A percentile compares a stretch with the other conserved stretches of the same genome.
phyloP scores from a whole-genome alignment of 2,888 invertebrate genomes.

The Leistus spinibarbis region DNA sequence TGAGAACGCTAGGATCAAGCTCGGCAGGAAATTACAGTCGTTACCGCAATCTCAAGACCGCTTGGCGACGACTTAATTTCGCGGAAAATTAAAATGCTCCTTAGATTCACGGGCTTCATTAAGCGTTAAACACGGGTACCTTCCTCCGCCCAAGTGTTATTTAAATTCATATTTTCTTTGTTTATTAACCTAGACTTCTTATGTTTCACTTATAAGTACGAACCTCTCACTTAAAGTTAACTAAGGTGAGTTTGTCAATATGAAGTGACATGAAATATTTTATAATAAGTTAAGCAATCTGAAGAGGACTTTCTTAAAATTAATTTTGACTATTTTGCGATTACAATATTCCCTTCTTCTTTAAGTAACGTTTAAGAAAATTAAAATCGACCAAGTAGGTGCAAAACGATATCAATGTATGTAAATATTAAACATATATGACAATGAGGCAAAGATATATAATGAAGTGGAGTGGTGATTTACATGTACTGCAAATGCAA shows the following conservation, averaged over 20 bases:
- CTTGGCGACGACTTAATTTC: slow-evolving; percentile 34
- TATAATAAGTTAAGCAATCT: too few relatives aligned
- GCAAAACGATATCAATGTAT: not conserved
- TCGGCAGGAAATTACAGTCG: slow-evolving; percentile 38
- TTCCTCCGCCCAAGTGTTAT: slow-evolving; percentile 12
- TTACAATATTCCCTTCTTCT: too few relatives aligned
- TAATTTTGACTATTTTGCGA: too few relatives aligned
- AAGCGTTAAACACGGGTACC: slow-evolving; percentile 32
- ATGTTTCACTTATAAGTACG: not conserved
- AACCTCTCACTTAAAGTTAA: too few relatives aligned
- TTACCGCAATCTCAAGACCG: slow-evolving; percentile 38
- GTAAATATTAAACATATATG: not conserved
- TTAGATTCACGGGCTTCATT: slow-evolving; percentile 37
- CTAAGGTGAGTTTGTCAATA: too few relatives aligned
- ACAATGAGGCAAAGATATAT: not conserved
- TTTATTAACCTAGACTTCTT: slow-evolving; percentile 19
- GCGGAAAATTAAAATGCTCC: slow-evolving; percentile 38
- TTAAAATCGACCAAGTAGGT: too few relatives aligned
- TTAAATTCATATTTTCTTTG: slow-evolving; percentile 35
- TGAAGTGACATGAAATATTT: too few relatives aligned
- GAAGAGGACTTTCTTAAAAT: too few relatives aligned
- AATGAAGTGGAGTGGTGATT: slow-evolving; percentile 1
- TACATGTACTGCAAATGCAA: slow-evolving; percentile 4
- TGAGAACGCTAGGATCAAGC: slow-evolving; percentile 32
- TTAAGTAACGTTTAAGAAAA: too few relatives aligned